These are phyloP conservation scores for Pterophyllum scalare DNA, from an alignment of 2,113 vertebrate species.

Conservation along the genomic window DNA sequence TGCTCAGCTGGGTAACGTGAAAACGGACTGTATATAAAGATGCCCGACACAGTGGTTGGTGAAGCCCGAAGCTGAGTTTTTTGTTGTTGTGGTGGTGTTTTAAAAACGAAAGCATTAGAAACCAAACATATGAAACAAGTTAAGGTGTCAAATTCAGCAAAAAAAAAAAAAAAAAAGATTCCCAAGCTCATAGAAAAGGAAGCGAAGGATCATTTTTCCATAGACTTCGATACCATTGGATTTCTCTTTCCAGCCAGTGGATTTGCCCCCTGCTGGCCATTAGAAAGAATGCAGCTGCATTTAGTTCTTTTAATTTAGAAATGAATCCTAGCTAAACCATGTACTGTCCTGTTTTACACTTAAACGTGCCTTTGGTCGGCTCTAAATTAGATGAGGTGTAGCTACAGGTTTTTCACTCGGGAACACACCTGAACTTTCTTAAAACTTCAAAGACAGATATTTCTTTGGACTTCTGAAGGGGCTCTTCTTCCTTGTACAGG, in stretches of 20 bases:
- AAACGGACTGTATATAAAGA: not conserved
- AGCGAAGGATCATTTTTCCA: not conserved
- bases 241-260: not conserved
- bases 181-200: not conserved
- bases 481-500: conserved; percentile 10
- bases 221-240: not conserved
- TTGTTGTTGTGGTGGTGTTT: not conserved
- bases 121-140: not conserved
- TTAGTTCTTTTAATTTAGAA: not conserved
- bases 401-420: not conserved
- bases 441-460: conserved; percentile 9
- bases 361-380: not conserved
- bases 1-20: not conserved
- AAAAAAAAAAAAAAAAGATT: not conserved
- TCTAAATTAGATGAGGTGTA: not conserved
- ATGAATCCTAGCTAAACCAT: not conserved
- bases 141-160: not conserved
- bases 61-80: not conserved
- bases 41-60: not conserved
- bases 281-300: not conserved
- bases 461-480: conserved; percentile 8
- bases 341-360: not conserved
- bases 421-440: not conserved
- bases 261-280: not conserved
- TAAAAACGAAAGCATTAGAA: not conserved